Evolutionary conservation across 1,140 invertebrate species (phyloP).

Genomic region (Reticulitermes speratus): DNA sequence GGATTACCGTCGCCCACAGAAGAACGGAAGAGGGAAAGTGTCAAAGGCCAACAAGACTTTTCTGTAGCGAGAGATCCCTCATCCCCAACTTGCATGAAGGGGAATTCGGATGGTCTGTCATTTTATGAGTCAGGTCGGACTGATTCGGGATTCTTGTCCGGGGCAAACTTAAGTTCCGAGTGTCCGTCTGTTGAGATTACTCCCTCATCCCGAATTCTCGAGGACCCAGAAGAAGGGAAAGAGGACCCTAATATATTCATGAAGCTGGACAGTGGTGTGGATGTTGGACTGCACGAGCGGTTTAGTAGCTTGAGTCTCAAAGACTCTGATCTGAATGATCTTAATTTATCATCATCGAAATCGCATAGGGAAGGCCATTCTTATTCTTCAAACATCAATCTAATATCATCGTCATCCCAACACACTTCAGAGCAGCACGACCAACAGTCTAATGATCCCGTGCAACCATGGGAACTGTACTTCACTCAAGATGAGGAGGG

Average conservation of each 20-base stretch:
- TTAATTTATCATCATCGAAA: constrained; percentile 34
- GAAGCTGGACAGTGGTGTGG: constrained; percentile 54
- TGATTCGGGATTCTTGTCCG: constrained; percentile 60
- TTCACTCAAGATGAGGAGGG: constrained; percentile 67
- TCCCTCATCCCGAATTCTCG: constrained; percentile 35
- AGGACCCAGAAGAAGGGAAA: constrained; percentile 28
- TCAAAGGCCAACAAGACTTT: constrained; percentile 26
- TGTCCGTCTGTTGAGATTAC: constrained; percentile 39
- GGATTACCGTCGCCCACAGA: constrained; percentile 28
- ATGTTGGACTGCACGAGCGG: constrained; percentile 52
- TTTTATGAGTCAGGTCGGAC: constrained; percentile 46
- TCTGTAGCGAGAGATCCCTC: constrained; percentile 31
- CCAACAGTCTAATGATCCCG: constrained; percentile 23
- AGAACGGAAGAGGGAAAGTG: constrained; percentile 29
- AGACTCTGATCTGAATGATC: constrained; percentile 39
- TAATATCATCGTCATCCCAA: constrained; percentile 16
- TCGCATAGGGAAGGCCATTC: constrained; percentile 8
- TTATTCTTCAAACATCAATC: constrained; percentile 22
- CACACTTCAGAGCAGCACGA: constrained; percentile 21
- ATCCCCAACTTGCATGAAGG: constrained; percentile 30
- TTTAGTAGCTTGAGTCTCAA: constrained; percentile 54
- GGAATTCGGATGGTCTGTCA: constrained; percentile 29
- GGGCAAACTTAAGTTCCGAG: constrained; percentile 50
- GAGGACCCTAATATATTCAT: constrained; percentile 41
- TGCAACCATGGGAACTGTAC: constrained; percentile 53